A percentile compares a stretch with the other conserved stretches of the same genome.
Evolutionary conservation across 2,888 invertebrate species (phyloP).

Genomic region (Meliscaeva auricollis): DNA sequence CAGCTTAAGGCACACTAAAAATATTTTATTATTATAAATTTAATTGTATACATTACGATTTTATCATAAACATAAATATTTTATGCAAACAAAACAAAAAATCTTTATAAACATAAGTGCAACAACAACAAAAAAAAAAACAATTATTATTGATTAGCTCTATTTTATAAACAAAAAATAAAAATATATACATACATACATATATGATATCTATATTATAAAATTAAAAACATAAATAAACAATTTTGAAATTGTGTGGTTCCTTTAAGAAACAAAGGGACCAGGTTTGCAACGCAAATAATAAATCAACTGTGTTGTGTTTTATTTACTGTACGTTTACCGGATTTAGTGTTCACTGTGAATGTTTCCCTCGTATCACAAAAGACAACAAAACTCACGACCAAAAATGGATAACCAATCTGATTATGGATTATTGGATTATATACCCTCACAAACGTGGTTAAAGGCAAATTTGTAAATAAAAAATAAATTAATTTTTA

Average conservation of each 20-base stretch:
- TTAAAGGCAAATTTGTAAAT: too few species aligned
- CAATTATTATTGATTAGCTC: neutral
- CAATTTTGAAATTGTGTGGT: conserved; percentile 2
- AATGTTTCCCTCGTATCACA: too few species aligned
- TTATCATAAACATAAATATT: conserved; percentile 20
- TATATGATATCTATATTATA: too few species aligned
- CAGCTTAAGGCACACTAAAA: conserved; percentile 37
- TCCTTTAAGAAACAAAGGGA: conserved; percentile 14
- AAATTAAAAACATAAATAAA: conserved; percentile 7
- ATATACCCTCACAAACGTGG: too few species aligned
- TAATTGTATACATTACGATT: conserved; percentile 28
- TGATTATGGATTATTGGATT: too few species aligned
- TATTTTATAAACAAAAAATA: conserved; percentile 14
- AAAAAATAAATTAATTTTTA: too few species aligned
- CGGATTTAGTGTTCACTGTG: too few species aligned
- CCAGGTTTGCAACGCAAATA: neutral
- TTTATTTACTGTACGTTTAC: too few species aligned
- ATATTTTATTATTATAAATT: conserved; percentile 10
- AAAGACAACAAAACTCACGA: too few species aligned
- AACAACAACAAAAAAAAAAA: neutral
- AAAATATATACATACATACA: neutral
- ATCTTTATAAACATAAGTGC: conserved; percentile 13
- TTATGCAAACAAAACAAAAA: neutral
- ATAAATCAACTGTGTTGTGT: neutral
- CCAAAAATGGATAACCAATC: too few species aligned